Evolutionary conservation across 2,888 invertebrate genomes (phyloP), one percentile per base, ranked within the genome.

Genomic region (Drosophila falleni): DNA sequence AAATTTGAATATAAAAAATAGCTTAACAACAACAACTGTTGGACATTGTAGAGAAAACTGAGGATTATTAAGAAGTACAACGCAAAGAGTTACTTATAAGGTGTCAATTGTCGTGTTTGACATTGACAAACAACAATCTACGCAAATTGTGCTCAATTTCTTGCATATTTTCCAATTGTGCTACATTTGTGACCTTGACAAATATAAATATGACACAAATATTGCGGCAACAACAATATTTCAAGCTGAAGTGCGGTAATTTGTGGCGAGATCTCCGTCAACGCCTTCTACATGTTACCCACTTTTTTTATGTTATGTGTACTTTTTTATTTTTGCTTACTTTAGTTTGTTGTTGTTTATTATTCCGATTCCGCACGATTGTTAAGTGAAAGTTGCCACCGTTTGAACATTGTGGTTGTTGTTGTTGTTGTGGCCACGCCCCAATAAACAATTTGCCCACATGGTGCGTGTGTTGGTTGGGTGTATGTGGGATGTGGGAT

Each of bases 351-450:
- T 71, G 60, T 63, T 71, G 62, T 71, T 84, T 76, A 71, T 85
- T 78, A 82, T 79, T 86, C 77, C 62, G 64, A 76, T 80, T 78
- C 76, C 81, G 80, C 81, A 78, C 84, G 78, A 76, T 73, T 76
- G 80, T 78, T 71, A 68, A 80, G 87, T 83, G 85, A 88, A 88
- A 80, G 80, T 77, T 81, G 89, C 84, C 87, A 89, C 85, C 68
- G 84, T 77, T 75, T 84, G 68, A 51, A 46, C 59, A 35, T 65
- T 55, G 41, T 65, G 42, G 41, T 65, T 51, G 51, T 42, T 58
- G 66, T 72, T 54, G 58, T 71, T 74, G 59, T 56, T 54, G 44
- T 31, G 70, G 82, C 80, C 87, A 83, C 77, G 83, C 80, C 80
- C 83, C 67, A 50, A 42, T 42, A 51, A 42, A 44, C 33, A 41